Conservation (phyloP, 2,888 invertebrate genomes). For the Lasius platythorax region DNA sequence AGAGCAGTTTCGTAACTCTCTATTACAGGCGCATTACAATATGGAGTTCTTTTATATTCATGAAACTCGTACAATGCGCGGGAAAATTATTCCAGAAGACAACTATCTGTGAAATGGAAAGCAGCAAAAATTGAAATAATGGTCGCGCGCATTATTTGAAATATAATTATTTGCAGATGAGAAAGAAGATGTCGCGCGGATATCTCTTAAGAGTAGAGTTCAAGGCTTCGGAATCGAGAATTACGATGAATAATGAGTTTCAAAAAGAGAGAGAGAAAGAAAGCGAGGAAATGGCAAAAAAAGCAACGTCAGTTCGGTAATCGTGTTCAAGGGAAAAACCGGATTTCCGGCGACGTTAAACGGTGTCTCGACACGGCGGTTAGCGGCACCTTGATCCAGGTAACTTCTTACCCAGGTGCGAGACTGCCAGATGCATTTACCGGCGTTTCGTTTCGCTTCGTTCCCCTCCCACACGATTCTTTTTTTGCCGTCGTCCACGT, state of each 20-base stretch:
- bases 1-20: not conserved
- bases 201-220: not conserved
- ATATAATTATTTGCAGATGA: not conserved
- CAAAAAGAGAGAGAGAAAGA: not conserved
- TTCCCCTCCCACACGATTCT: constrained; percentile 62
- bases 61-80: not conserved
- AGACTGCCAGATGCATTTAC: constrained; percentile 61
- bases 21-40: not conserved
- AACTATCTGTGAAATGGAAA: not conserved
- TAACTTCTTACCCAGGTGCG: constrained; percentile 72
- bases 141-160: not conserved
- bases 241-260: constrained; percentile 17
- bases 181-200: no score
- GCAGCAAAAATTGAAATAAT: not conserved
- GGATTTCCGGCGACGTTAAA: constrained; percentile 68
- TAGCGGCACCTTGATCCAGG: constrained; percentile 64
- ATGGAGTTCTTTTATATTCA: not conserved
- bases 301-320: constrained; percentile 19
- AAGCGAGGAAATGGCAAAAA: constrained; percentile 8
- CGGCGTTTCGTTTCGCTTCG: constrained; percentile 65
- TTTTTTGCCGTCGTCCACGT: constrained; percentile 54
- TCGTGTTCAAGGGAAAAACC: constrained; percentile 57
- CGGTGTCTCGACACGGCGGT: constrained; percentile 60
- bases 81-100: not conserved
- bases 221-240: not conserved